phyloP scores from a whole-genome alignment of 2,113 vertebrate species.

The Podarcis cretensis region DNA sequence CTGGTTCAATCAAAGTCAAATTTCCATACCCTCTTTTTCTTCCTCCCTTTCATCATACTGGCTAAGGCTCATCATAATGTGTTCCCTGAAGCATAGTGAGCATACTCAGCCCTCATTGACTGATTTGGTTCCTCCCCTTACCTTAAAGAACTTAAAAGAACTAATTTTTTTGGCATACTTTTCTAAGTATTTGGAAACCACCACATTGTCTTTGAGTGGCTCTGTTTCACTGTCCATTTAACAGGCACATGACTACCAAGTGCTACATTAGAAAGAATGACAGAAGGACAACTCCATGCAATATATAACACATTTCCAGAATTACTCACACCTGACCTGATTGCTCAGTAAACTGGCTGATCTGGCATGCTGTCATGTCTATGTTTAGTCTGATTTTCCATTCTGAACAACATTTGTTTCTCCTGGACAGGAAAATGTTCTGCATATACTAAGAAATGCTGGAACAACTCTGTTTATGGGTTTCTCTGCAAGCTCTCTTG shows the following conservation, averaged over 20 bases:
- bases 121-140: no score
- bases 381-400: background rate
- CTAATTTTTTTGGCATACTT: background rate
- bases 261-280: background rate
- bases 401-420: constrained; percentile 2
- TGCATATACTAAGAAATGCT: background rate
- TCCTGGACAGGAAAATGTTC: background rate
- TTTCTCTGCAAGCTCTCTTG: background rate
- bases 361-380: background rate
- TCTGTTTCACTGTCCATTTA: background rate
- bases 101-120: no score
- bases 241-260: background rate
- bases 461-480: background rate
- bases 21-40: no score
- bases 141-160: no score
- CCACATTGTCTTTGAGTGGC: no score
- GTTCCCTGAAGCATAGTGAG: no score
- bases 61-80: no score
- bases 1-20: no score
- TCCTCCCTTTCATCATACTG: no score
- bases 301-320: background rate
- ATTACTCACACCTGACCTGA: constrained; percentile 1
- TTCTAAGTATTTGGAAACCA: background rate
- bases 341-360: background rate
- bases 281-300: background rate